Base-by-base conservation (phyloP, 2,888 invertebrate genomes). In the Phrixothrix hirtus region DNA sequence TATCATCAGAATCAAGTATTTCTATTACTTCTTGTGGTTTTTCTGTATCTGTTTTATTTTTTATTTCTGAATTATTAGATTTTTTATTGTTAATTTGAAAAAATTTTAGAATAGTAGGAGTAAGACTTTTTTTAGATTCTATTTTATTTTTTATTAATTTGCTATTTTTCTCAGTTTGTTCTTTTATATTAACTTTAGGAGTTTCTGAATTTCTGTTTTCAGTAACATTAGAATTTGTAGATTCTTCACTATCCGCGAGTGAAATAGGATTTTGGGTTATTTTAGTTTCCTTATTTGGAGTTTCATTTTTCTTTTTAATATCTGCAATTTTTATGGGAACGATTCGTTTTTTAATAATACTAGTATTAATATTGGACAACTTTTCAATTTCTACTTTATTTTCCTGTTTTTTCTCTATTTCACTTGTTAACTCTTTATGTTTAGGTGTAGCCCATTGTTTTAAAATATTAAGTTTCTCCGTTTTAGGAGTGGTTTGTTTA, bases 371-470 rank as follows among this genome's bases (percentile, higher is more conserved):
- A n/a, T n/a, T n/a, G n/a, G n/a, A 6, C 29, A 29, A 6, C 10
- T 10, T n/a, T 29, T 5, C 10, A 7, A 6, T 29, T 29, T n/a
- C n/a, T 7, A 2, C 3, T 16, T 6, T 6, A 34, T 15, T 34
- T 34, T 14, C 12, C 6, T 12, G 32, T 7, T 4, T 7, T 4
- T 11, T 32, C 12, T 11, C 12, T 13, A 4, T 16, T 34, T 12
- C 11, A 12, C 11, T 3, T 12, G 4, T 31, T 13, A 11, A 13
- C 12, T 9, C 35, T 37, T 59, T 51, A 35, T 53, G 41, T 13
- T 32, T 59, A 57, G 58, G 70, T 37, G 63, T 60, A 0, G 73
- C 64, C 75, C 75, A 75, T 31, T 72, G 63, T 51, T 71, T 64
- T 11, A 75, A 58, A 41, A 75, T 69, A 59, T 65, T 73, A 2